Evolutionary conservation across 2,888 invertebrate genomes (phyloP).

Genomic region (Erpobdella octoculata): DNA sequence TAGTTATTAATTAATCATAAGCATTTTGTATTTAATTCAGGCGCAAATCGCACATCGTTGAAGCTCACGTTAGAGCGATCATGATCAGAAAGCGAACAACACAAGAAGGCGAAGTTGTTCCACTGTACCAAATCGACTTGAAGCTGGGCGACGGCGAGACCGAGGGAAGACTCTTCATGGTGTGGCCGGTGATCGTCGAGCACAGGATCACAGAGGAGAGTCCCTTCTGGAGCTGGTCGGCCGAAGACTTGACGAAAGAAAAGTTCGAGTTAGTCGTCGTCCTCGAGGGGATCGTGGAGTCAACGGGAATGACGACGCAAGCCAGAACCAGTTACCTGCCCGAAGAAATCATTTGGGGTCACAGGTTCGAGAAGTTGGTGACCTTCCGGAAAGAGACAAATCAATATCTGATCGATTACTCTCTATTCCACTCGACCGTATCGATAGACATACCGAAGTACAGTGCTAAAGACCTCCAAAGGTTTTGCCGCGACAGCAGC

Average conservation of each 20-base stretch:
- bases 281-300: constrained; percentile 84
- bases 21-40: neutral
- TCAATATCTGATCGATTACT: constrained; percentile 52
- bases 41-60: constrained; percentile 83
- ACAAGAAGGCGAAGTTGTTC: constrained; percentile 83
- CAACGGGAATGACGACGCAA: constrained; percentile 62
- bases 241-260: constrained; percentile 80
- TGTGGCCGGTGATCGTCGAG: constrained; percentile 94
- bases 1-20: neutral
- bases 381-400: constrained; percentile 52
- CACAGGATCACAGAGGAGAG: constrained; percentile 86
- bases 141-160: constrained; percentile 63
- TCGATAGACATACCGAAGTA: constrained; percentile 47
- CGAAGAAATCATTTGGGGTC: constrained; percentile 53
- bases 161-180: constrained; percentile 87
- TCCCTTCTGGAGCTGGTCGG: constrained; percentile 82
- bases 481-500: neutral
- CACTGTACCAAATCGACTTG: constrained; percentile 61
- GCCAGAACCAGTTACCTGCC: constrained; percentile 56
- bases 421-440: constrained; percentile 50
- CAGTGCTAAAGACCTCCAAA: constrained; percentile 43
- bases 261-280: constrained; percentile 93
- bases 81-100: constrained; percentile 87
- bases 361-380: constrained; percentile 51
- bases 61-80: constrained; percentile 89